Evolutionary conservation across 2,888 invertebrate species (phyloP).

Genomic region (Heliconius charithonia): DNA sequence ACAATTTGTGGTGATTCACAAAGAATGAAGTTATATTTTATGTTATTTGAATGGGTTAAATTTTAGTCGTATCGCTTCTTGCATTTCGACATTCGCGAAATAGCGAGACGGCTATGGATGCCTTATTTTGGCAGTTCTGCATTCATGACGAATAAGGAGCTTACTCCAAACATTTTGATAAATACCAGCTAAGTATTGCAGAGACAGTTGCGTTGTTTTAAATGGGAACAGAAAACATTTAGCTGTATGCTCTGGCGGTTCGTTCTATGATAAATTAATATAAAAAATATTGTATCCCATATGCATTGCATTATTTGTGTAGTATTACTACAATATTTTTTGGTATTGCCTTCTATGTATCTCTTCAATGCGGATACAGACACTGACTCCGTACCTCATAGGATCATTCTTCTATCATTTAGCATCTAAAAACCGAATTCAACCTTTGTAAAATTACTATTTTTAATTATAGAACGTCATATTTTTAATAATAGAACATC

Average conservation of each 20-base stretch:
- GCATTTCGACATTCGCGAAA: constrained; percentile 54
- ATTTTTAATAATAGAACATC: too few relatives aligned
- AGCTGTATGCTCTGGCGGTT: not conserved
- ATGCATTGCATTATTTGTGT: not conserved
- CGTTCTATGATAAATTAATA: not conserved
- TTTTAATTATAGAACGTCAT: too few relatives aligned
- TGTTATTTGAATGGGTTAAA: constrained; percentile 14
- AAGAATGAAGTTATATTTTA: not conserved
- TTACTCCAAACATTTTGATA: constrained; percentile 30
- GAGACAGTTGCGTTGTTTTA: constrained; percentile 16
- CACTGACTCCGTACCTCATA: too few relatives aligned
- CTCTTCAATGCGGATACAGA: too few relatives aligned
- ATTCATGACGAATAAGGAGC: constrained; percentile 36
- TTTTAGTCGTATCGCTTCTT: constrained; percentile 40
- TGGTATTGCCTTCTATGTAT: too few relatives aligned
- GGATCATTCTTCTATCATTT: too few relatives aligned
- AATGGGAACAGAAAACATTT: not conserved
- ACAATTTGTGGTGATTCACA: not conserved
- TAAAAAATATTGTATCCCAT: too few relatives aligned
- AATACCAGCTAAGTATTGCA: constrained; percentile 28
- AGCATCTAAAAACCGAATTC: too few relatives aligned
- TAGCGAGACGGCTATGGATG: constrained; percentile 45
- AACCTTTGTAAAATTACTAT: too few relatives aligned
- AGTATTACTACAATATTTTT: not conserved
- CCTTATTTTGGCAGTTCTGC: constrained; percentile 41